Conservation (phyloP, 2,113 vertebrate genomes). For the Entomyzon cyanotis region DNA sequence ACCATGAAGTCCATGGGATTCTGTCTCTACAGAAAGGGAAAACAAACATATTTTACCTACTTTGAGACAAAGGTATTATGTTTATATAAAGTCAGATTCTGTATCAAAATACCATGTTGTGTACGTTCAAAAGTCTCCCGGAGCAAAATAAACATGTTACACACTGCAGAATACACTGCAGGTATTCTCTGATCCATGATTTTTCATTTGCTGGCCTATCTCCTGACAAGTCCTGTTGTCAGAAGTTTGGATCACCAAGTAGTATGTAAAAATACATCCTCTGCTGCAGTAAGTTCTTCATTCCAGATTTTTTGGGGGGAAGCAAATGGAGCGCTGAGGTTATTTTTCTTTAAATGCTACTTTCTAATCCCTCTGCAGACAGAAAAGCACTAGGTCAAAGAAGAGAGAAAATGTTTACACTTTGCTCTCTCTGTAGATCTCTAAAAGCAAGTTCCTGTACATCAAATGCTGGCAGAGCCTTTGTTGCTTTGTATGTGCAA, state of each 20-base stretch:
- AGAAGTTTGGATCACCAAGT: background rate
- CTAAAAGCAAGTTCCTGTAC: background rate
- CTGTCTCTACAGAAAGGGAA: background rate
- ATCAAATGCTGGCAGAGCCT: background rate
- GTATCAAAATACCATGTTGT: background rate
- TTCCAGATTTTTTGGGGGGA: accelerated
- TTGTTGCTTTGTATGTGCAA: background rate
- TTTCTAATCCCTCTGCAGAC: background rate
- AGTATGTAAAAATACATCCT: background rate
- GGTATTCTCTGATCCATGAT: background rate
- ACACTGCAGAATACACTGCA: background rate
- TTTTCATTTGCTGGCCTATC: background rate
- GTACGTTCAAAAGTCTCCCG: background rate
- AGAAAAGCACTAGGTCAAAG: background rate
- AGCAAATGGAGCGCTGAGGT: background rate
- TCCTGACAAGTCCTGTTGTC: background rate
- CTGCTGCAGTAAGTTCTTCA: background rate
- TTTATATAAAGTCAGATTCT: background rate
- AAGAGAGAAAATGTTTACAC: background rate
- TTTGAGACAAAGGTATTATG: background rate
- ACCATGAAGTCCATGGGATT: background rate
- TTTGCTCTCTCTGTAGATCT: background rate
- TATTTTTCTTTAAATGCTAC: background rate
- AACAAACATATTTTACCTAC: background rate
- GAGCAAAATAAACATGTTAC: background rate